These are phyloP conservation scores for Alouatta palliata DNA, from an alignment of 2,113 vertebrate species.

Conservation along the genomic window DNA sequence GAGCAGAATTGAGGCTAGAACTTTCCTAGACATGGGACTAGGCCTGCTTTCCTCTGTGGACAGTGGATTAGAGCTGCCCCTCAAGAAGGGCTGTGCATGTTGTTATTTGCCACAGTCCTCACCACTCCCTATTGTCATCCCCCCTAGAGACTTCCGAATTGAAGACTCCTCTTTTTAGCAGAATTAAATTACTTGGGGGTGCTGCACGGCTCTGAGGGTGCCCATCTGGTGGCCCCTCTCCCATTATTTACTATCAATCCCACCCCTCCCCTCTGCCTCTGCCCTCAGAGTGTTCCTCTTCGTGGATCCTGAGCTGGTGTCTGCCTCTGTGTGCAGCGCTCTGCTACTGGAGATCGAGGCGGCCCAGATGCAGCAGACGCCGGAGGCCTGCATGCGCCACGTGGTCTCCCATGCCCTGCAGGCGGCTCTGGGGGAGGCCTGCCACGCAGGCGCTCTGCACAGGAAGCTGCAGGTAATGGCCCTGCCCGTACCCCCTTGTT, in stretches of 20 bases:
- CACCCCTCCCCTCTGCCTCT: neutral
- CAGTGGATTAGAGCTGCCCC: neutral
- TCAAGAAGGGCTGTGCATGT: neutral
- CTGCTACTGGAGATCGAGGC: constrained; percentile 87
- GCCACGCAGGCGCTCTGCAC: constrained; percentile 79
- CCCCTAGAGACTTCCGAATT: neutral
- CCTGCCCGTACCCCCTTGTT: neutral
- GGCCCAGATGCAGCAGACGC: constrained; percentile 74
- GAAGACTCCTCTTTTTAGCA: neutral
- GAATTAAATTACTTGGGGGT: neutral
- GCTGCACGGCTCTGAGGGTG: neutral
- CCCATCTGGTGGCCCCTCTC: neutral
- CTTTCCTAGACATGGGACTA: neutral
- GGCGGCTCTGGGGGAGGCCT: constrained; percentile 87
- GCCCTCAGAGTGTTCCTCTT: constrained; percentile 91
- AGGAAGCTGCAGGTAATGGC: constrained; percentile 86
- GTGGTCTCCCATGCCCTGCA: constrained; percentile 90
- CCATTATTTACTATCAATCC: neutral
- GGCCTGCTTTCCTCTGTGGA: neutral
- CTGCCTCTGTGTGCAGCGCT: constrained; percentile 84
- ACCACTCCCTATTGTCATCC: neutral
- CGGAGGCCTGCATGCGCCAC: constrained; percentile 84
- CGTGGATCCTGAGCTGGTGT: constrained; percentile 91
- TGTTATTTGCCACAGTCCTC: neutral
- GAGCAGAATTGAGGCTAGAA: neutral